Conservation (phyloP, 30 jellyfish, hydroid and myxozoan species). For the Chrysaora quinquecirrha region DNA sequence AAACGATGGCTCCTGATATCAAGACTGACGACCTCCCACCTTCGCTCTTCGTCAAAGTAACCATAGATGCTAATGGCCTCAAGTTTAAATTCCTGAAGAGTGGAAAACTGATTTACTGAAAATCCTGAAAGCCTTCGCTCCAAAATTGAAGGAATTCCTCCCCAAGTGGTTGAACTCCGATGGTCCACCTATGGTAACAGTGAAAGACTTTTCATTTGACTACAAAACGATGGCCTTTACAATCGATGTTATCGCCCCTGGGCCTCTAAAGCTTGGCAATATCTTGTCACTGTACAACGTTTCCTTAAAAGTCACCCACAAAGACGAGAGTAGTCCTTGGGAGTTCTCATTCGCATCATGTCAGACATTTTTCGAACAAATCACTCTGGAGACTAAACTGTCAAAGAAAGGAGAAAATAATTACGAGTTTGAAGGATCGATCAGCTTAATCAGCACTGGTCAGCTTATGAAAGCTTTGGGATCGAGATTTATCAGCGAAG, state of each 20-base stretch:
- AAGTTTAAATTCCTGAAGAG: constrained; percentile 70
- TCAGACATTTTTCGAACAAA: constrained; percentile 54
- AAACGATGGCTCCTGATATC: constrained; percentile 53
- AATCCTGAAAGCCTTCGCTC: constrained; percentile 68
- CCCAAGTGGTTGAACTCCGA: constrained; percentile 70
- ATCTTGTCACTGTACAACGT: constrained; percentile 50
- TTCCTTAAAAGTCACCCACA: constrained; percentile 56
- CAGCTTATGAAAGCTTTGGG: constrained; percentile 69
- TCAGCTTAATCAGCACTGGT: constrained; percentile 51
- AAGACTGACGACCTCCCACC: constrained; percentile 58
- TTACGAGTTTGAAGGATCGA: constrained; percentile 51
- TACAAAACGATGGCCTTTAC: constrained; percentile 61
- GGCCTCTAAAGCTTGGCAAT: constrained; percentile 67
- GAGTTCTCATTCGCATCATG: constrained; percentile 64
- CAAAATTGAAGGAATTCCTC: constrained; percentile 63
- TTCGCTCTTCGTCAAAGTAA: constrained; percentile 43
- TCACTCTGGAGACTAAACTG: constrained; percentile 18
- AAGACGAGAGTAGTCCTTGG: constrained; percentile 55
- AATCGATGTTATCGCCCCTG: constrained; percentile 33
- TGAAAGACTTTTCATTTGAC: constrained; percentile 59
- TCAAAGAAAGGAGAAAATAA: constrained; percentile 54
- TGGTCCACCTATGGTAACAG: constrained; percentile 59
- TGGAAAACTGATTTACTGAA: constrained; percentile 66
- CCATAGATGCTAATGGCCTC: constrained; percentile 49
- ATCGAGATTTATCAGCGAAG: constrained; percentile 51